Conservation (phyloP, 2,113 vertebrate genomes). For the Amia ocellicauda region DNA sequence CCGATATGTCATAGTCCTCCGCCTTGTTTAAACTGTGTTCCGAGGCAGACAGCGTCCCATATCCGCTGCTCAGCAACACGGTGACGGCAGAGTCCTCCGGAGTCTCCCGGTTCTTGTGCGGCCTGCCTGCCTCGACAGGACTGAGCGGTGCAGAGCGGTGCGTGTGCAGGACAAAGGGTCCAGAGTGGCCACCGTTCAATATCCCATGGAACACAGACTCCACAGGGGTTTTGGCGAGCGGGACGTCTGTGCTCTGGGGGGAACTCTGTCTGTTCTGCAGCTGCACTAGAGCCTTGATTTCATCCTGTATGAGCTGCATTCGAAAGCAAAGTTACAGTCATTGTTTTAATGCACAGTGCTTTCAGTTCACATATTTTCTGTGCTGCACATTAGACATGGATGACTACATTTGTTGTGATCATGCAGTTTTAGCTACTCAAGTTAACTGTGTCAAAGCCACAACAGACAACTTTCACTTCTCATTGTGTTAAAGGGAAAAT, state of each 20-base stretch:
- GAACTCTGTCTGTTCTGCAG: constrained; percentile 63
- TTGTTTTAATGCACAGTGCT: background rate
- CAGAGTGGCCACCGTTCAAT: constrained; percentile 56
- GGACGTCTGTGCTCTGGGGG: constrained; percentile 33
- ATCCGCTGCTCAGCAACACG: constrained; percentile 74
- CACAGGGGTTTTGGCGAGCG: constrained; percentile 33
- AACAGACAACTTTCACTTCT: too few relatives aligned
- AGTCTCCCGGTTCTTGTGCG: constrained; percentile 32
- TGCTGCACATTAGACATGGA: too few relatives aligned
- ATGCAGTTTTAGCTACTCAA: too few relatives aligned
- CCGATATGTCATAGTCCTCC: constrained; percentile 20
- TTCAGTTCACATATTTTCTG: background rate
- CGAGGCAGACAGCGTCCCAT: constrained; percentile 72
- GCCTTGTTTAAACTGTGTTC: constrained; percentile 48
- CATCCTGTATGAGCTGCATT: constrained; percentile 85
- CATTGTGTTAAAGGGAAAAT: too few relatives aligned
- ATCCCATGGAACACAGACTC: constrained; percentile 32
- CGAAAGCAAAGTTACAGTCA: background rate
- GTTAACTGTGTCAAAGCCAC: too few relatives aligned
- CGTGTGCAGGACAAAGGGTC: constrained; percentile 48
- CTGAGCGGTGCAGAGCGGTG: constrained; percentile 46
- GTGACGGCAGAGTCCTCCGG: constrained; percentile 54
- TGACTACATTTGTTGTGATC: too few relatives aligned
- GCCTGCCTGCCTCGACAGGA: constrained; percentile 41
- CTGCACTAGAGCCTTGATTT: constrained; percentile 84